Base-by-base conservation (phyloP, 2,888 invertebrate genomes). In the Trilocha varians region DNA sequence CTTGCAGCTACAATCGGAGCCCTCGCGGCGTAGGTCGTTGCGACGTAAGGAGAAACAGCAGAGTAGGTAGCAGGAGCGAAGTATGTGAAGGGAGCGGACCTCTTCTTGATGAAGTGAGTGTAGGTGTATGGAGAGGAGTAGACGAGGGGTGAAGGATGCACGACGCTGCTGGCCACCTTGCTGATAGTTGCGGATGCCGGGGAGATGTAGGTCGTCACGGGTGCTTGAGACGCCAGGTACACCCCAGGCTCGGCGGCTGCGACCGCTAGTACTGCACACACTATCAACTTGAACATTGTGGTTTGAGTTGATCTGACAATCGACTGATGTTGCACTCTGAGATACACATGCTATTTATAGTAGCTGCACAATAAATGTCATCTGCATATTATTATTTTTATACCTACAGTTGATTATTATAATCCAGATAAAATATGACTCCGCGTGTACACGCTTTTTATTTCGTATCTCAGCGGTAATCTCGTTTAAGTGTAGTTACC, bases 231-330 rank as follows among this genome's bases (percentile, higher is more conserved):
- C 35, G 48, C 34, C 33, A 57, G 16, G 9, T 51, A 36, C 32
- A 50, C 40, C 15, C 64, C 53, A 6, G 78, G 79, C 49, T 76
- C 68, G 51, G 89, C 89, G 42, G 76, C 65, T 53, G 75, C 89
- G 55, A 84, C 75, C 56, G 89, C 88, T 60, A 89, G 62, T 59
- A 89, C 73, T 74, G 88, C 87, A 66, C 80, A 88, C 86, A 88
- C 87, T 77, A 88, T 87, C 78, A 82, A 58, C 62, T 80, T 84
- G 63, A 69, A 80, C 83, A 86, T 86, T 61, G 67, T 83, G 72
- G 72, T 77, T 67, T 82, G 73, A 75, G 79, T 79, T 77, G 73
- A 57, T 70, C 63, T 62, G 53, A 59, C 59, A 55, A 63, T 67
- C 71, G 64, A 79, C 76, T 83, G 83, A 82, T 82, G 62, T 59